A percentile compares a stretch with the other conserved stretches of the same genome.
phyloP scores from a whole-genome alignment of 2,113 vertebrate genomes.

The Phainopepla nitens region DNA sequence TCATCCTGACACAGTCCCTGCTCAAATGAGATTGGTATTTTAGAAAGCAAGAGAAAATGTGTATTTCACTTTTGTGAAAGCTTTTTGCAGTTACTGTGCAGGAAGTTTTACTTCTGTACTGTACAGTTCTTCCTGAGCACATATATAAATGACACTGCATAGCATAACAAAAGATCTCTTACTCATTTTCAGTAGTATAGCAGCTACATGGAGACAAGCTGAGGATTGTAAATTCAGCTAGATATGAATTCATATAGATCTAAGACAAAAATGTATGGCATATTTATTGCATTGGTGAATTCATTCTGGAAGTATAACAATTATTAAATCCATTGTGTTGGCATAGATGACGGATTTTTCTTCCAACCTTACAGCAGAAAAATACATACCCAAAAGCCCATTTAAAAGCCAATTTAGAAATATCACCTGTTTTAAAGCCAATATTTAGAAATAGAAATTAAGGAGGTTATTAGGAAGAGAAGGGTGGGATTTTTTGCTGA shows the following conservation, averaged over 20 bases:
- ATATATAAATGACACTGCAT: background rate
- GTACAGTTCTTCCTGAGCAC: background rate
- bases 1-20: background rate
- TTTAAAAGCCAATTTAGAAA: background rate
- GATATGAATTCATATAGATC: background rate
- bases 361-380: background rate
- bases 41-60: background rate
- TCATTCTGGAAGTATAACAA: background rate
- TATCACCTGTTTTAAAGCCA: background rate
- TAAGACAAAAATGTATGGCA: background rate
- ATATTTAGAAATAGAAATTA: background rate
- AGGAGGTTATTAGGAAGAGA: background rate
- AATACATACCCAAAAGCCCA: background rate
- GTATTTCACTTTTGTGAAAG: background rate
- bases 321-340: background rate
- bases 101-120: background rate
- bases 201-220: background rate
- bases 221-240: background rate
- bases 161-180: background rate
- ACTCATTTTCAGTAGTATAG: background rate
- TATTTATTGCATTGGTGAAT: background rate
- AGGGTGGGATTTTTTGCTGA: background rate
- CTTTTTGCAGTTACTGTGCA: background rate
- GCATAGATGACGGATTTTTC: background rate
- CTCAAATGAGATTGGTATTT: background rate